These are phyloP conservation scores for Rhopilema esculentum DNA, from an alignment of 30 jellyfish, hydroid and myxozoan genomes.

Conservation along the genomic window DNA sequence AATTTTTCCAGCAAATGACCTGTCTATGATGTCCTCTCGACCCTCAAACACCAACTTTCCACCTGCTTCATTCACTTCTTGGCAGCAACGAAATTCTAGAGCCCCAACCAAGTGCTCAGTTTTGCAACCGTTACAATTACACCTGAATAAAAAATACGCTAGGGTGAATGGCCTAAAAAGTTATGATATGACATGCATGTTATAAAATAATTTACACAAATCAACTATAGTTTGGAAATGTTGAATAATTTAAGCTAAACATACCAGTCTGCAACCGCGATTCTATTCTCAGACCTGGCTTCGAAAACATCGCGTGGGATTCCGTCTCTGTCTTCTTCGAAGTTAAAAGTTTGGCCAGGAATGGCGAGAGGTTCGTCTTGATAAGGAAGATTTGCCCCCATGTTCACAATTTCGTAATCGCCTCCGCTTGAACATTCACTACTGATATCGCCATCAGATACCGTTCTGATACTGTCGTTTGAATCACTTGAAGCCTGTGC, in stretches of 20 bases:
- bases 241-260: background rate
- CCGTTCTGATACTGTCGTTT: background rate
- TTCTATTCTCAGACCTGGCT: background rate
- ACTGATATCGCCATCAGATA: background rate
- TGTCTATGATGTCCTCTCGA: background rate
- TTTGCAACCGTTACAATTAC: conserved; percentile 3
- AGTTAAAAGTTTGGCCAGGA: background rate
- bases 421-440: background rate
- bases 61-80: conserved; percentile 11
- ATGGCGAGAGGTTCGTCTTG: background rate
- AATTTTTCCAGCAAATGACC: too few species aligned
- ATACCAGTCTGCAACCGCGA: background rate
- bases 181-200: background rate
- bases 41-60: conserved; percentile 24
- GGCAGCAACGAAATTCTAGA: conserved; percentile 18
- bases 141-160: conserved; percentile 12
- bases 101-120: conserved; percentile 6
- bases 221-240: background rate
- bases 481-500: background rate
- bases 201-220: background rate
- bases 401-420: background rate
- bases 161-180: background rate
- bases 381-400: background rate
- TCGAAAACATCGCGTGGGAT: background rate
- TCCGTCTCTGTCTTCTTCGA: background rate